Base-by-base conservation (phyloP, 2,797 vertebrate species). In the Alauda arvensis region DNA sequence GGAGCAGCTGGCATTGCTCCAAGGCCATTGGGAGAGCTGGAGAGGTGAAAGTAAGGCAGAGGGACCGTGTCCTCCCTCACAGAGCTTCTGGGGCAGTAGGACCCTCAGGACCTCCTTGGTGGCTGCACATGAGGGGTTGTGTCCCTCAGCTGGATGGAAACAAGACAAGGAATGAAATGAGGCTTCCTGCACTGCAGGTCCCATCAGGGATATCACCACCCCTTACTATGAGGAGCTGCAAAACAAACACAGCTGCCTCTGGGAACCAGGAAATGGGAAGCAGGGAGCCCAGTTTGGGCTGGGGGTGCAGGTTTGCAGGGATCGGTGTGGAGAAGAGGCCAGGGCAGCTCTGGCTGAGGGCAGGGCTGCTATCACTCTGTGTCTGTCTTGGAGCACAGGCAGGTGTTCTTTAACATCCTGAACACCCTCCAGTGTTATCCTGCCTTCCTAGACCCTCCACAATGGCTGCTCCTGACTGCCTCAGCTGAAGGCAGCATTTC, bases 91-190 rank as follows among this genome's bases (percentile, higher is more conserved):
- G 16, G 31, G 23, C 28, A 74, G 26, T n/a, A 61, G 63, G 10
- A 63, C 33, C 8, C 37, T 29, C 23, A 21, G 45, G 23, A 72
- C 28, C 13, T 52, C 23, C 7, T 52, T 0, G 0, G 39, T 4
- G 11, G 19, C 42, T 63, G 40, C 42, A 40, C 2, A 6, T 2
- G 8, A 46, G 29, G 33, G 17, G 8, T 18, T 25, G 6, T 40
- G 57, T 71, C 51, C 60, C 46, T 77, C 0, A 0, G 37, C 51
- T 61, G 45, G 31, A 67, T 46, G 67, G 31, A 52, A 86, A 69
- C 4, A 48, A 60, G 23, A 23, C 1, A 0, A 56, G 61, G 20
- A 83, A n/a, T 46, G 65, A 63, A 60, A 92, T 52, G 78, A 65
- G 53, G 63, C 61, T 83, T 37, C n/a, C n/a, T 0, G 3, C 43